Conservation (phyloP, 1,140 invertebrate genomes). For the Antheraea pernyi region DNA sequence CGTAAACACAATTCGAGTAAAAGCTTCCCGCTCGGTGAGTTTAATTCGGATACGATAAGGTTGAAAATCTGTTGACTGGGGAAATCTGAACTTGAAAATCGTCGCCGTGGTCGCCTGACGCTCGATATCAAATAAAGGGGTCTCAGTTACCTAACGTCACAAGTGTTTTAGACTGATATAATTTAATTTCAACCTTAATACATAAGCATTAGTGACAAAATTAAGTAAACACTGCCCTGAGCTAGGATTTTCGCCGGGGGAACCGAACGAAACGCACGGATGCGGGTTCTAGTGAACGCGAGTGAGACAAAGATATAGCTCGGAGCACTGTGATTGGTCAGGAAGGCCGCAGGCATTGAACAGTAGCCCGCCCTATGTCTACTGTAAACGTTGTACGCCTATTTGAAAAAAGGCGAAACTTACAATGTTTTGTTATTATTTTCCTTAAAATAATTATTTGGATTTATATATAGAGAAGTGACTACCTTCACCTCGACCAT, state of each 20-base stretch:
- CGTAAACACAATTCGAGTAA: conserved; percentile 69
- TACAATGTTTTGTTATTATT: too few relatives aligned
- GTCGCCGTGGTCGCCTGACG: conserved; percentile 63
- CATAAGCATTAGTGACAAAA: conserved; percentile 21
- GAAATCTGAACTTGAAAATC: conserved; percentile 78
- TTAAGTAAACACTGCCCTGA: conserved; percentile 41
- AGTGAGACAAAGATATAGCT: conserved; percentile 67
- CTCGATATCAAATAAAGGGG: conserved; percentile 77
- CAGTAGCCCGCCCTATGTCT: conserved; percentile 75
- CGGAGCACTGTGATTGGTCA: conserved; percentile 78
- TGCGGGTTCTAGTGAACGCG: conserved; percentile 36
- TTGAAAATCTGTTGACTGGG: conserved; percentile 59
- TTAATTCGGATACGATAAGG: conserved; percentile 59
- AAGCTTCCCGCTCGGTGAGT: conserved; percentile 48
- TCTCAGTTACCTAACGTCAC: conserved; percentile 46
- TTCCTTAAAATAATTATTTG: too few relatives aligned
- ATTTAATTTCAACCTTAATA: conserved; percentile 41
- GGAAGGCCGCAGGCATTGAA: conserved; percentile 78
- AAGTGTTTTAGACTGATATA: conserved; percentile 39
- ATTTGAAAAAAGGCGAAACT: conserved; percentile 50
- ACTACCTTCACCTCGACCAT: too few relatives aligned
- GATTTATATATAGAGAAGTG: too few relatives aligned
- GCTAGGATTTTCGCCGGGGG: conserved; percentile 76
- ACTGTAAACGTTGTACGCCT: conserved; percentile 68
- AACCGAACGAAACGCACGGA: conserved; percentile 53